Evolutionary conservation across 1,140 invertebrate genomes (phyloP).

Genomic region (Cyrtorhinus lividipennis): DNA sequence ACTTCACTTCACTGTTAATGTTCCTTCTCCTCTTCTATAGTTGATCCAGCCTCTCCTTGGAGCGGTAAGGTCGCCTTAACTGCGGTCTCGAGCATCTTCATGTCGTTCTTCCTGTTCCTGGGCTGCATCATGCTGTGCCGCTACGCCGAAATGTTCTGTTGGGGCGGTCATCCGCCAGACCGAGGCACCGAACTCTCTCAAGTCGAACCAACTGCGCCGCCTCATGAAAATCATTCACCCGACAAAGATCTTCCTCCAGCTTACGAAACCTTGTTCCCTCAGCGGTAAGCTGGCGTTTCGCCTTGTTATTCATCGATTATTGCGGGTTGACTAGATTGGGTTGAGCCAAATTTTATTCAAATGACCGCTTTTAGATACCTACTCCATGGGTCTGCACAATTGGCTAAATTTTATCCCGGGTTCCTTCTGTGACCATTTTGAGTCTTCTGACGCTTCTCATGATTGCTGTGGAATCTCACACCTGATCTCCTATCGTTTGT

Average conservation of each 20-base stretch:
- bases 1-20: too few species aligned
- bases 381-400: too few species aligned
- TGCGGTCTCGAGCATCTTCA: slow-evolving; percentile 26
- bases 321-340: too few species aligned
- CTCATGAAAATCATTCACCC: slow-evolving; percentile 1
- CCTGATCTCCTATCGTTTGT: too few species aligned
- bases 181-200: slow-evolving; percentile 9
- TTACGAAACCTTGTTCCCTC: slow-evolving; percentile 27
- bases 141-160: slow-evolving; percentile 23
- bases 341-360: too few species aligned
- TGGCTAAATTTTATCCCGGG: too few species aligned
- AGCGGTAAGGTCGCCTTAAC: slow-evolving; percentile 25
- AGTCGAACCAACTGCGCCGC: slow-evolving; percentile 22
- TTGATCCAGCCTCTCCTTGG: not conserved
- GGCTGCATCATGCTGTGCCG: slow-evolving; percentile 26
- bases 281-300: slow-evolving; percentile 22
- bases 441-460: too few species aligned
- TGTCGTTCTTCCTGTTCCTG: slow-evolving; percentile 28
- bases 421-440: too few species aligned
- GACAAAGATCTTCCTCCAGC: slow-evolving; percentile 28
- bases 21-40: slow-evolving; percentile 5
- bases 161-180: slow-evolving; percentile 16
- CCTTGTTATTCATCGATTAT: too few species aligned
- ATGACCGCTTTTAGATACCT: too few species aligned
- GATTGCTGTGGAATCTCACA: too few species aligned